A percentile compares a stretch with the other conserved stretches of the same genome.
Evolutionary conservation across 2,797 vertebrate species (phyloP).

Genomic region (Triplophysa bombifrons): DNA sequence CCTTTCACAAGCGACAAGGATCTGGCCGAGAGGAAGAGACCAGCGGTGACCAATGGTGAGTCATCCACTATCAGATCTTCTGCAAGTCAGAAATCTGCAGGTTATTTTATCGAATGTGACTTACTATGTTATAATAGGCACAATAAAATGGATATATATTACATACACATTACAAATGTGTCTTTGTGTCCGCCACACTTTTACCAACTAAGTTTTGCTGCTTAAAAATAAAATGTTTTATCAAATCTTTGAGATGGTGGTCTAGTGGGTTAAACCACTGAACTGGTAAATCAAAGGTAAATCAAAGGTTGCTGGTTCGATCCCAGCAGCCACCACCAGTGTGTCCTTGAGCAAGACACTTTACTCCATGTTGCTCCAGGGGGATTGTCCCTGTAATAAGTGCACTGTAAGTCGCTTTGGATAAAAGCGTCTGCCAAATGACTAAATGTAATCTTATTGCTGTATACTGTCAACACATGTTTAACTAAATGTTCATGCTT

Average conservation of each 20-base stretch:
- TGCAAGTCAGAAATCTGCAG: not conserved
- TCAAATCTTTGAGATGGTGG: too few species aligned
- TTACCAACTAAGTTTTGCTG: not conserved
- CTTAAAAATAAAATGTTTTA: not conserved
- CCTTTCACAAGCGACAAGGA: slow-evolving; percentile 38
- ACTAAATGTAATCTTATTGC: too few species aligned
- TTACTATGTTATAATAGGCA: not conserved
- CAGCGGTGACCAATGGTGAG: slow-evolving; percentile 29
- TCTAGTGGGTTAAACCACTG: too few species aligned
- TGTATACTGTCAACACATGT: not conserved
- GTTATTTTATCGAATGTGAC: not conserved
- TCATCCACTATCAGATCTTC: not conserved
- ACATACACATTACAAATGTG: not conserved
- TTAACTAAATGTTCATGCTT: not conserved
- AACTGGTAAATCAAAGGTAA: too few species aligned
- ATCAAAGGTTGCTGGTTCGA: too few species aligned
- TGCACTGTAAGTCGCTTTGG: too few species aligned
- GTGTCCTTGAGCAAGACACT: too few species aligned
- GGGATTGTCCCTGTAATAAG: too few species aligned
- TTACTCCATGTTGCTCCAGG: too few species aligned
- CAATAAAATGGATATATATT: not conserved
- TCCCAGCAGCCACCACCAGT: too few species aligned
- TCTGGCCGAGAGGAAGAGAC: not conserved
- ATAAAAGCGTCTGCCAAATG: too few species aligned
- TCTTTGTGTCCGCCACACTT: not conserved